Conservation (phyloP, 1,140 invertebrate species). For the Drosophila parabipectinata region DNA sequence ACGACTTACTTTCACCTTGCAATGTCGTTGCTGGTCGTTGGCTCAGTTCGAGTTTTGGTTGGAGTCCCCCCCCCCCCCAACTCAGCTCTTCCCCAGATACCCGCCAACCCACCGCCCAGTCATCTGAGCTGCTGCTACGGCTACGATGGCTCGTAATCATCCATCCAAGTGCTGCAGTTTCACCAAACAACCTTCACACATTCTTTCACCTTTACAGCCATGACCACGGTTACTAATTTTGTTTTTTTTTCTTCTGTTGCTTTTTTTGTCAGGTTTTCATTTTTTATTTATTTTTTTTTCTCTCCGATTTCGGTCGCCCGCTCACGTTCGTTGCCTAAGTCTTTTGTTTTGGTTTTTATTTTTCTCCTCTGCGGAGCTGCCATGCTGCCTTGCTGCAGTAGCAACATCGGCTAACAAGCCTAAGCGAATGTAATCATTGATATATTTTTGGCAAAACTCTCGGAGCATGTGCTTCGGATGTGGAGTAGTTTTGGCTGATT, state of each 20-base stretch:
- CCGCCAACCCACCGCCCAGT: conserved; percentile 24
- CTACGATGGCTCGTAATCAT: conserved; percentile 66
- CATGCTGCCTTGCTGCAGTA: conserved; percentile 26
- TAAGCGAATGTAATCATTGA: conserved; percentile 74
- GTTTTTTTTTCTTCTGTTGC: conserved; percentile 26
- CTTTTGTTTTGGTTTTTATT: conserved; percentile 67
- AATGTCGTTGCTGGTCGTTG: conserved; percentile 84
- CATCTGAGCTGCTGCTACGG: conserved; percentile 49
- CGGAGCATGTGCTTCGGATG: conserved; percentile 24
- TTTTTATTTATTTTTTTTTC: conserved; percentile 43
- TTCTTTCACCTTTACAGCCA: conserved; percentile 84
- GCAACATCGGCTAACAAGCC: conserved; percentile 43
- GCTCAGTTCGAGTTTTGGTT: conserved; percentile 72
- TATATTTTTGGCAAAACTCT: conserved; percentile 77
- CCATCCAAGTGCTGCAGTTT: conserved; percentile 75
- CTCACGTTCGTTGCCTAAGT: conserved; percentile 75
- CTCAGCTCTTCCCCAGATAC: not conserved
- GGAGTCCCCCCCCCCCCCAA: not conserved
- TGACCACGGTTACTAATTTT: conserved; percentile 83
- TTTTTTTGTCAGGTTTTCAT: conserved; percentile 68
- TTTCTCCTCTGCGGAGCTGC: conserved; percentile 11
- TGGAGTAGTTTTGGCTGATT: conserved; percentile 5
- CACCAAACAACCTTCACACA: conserved; percentile 84
- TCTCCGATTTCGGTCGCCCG: conserved; percentile 41
- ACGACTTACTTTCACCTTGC: conserved; percentile 84